These are phyloP conservation scores for Plebejus melissa DNA, from an alignment of 2,888 invertebrate species.

Conservation along the genomic window DNA sequence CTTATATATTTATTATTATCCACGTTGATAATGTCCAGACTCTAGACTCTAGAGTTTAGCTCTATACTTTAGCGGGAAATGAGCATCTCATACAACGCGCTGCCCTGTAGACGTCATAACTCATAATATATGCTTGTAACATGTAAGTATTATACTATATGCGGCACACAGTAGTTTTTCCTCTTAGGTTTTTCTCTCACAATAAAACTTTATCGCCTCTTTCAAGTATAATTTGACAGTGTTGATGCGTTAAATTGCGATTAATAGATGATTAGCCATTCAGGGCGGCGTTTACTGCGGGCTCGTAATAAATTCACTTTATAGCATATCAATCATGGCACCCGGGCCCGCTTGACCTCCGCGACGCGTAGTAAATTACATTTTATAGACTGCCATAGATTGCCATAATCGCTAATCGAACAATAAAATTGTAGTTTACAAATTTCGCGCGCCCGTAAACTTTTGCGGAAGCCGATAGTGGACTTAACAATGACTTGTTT, in stretches of 20 bases:
- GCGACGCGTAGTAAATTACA: slow-evolving; percentile 44
- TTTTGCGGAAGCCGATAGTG: background rate
- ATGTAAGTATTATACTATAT: background rate
- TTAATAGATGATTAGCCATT: slow-evolving; percentile 72
- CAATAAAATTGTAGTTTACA: slow-evolving; percentile 16
- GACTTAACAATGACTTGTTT: no score
- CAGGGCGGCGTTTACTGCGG: slow-evolving; percentile 62
- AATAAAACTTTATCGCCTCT: slow-evolving; percentile 55
- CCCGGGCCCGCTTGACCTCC: slow-evolving; percentile 43
- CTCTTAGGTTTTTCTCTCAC: slow-evolving; percentile 40
- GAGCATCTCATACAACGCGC: no score
- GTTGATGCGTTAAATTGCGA: slow-evolving; percentile 71
- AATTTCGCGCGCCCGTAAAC: background rate
- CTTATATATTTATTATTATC: no score
- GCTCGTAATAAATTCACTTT: slow-evolving; percentile 69
- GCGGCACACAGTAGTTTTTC: slow-evolving; percentile 30
- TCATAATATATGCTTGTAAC: background rate
- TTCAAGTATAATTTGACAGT: slow-evolving; percentile 71
- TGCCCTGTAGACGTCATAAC: no score
- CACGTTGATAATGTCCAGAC: background rate
- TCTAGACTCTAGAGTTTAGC: no score
- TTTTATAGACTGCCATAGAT: slow-evolving; percentile 40
- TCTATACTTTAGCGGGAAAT: no score
- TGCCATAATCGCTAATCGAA: slow-evolving; percentile 27
- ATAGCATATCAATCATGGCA: slow-evolving; percentile 66